Evolutionary conservation across 2,888 invertebrate genomes (phyloP), one percentile per base, ranked within the genome.

Genomic region (Drosophila testacea): DNA sequence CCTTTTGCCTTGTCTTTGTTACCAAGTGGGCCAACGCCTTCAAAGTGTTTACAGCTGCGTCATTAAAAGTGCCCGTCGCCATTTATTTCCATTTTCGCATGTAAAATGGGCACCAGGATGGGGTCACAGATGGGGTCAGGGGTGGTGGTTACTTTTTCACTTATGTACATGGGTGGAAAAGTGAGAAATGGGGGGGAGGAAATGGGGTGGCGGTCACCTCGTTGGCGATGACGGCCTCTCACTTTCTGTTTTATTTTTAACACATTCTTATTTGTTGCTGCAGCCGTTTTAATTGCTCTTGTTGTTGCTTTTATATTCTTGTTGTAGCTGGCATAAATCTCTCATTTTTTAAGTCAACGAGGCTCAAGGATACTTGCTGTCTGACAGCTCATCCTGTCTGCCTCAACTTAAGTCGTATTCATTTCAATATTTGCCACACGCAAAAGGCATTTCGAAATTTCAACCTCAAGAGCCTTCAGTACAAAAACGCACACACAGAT

Each of bases 21-120:
- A 60, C 55, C 69, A 84, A 76, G 76, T 87, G 79, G 76, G 84
- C 63, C 75, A 67, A 73, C 76, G 73, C 69, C 82, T 87, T 73
- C 77, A 67, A 76, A 84, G 84, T 84, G 88, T 73, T 84, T 87
- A 82, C 85, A 66, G 79, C 81, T 86, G 84, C 87, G 84, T 87
- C 83, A 83, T 83, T 83, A 87, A 77, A 84, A 74, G 79, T 76
- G 70, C 73, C 75, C 68, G 69, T 75, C 69, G 82, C 73, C 80
- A 82, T 79, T 85, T 79, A 74, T 77, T 83, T 77, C 41, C 65
- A 78, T 77, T 73, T 63, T 52, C 54, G 32, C 61, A 32, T 10
- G 44, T 41, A 32, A 44, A 36, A 10, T 9, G 63, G 13, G 39
- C 36, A 11, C 42, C 42, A 44, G 16, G 27, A 4, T 22, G 48